Percentiles rank a stretch among this genome's conserved stretches.
Evolutionary conservation across 2,888 invertebrate species (phyloP).

Genomic region (Vannuccia rotundouncinata): DNA sequence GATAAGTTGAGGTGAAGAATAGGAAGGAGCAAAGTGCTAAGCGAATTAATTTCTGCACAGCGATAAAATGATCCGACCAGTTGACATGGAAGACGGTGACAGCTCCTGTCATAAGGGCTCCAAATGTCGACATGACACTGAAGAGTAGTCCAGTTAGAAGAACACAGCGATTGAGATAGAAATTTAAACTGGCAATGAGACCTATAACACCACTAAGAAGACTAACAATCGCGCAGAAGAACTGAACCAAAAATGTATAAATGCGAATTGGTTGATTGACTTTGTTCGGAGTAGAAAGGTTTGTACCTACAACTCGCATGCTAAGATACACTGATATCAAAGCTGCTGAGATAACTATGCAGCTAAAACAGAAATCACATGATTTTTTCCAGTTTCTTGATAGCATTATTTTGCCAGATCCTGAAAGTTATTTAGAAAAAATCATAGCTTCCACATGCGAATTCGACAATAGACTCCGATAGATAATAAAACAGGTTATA

Average conservation of each 20-base stretch:
- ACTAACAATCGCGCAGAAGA: slow-evolving; percentile 1
- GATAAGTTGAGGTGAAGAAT: not conserved
- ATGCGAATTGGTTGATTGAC: not conserved
- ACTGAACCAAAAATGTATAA: slow-evolving; percentile 13
- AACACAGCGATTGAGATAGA: not conserved
- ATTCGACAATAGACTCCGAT: too few species aligned
- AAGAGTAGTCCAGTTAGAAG: not conserved
- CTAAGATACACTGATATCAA: not conserved
- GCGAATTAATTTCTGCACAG: not conserved
- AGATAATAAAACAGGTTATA: too few species aligned
- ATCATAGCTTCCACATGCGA: too few species aligned
- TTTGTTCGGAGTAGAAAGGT: not conserved
- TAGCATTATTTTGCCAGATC: too few species aligned
- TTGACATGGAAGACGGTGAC: not conserved
- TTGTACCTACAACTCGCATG: not conserved
- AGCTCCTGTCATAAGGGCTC: not conserved
- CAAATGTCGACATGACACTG: slow-evolving; percentile 14
- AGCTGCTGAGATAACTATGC: not conserved
- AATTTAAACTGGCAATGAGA: not conserved
- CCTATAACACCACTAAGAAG: not conserved
- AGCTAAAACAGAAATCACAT: not conserved
- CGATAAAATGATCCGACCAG: not conserved
- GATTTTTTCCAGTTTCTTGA: slow-evolving; percentile 2
- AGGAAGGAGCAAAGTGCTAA: not conserved
- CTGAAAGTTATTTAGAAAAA: too few species aligned